Base-by-base conservation (phyloP, 2,113 vertebrate genomes). In the Scortum barcoo region DNA sequence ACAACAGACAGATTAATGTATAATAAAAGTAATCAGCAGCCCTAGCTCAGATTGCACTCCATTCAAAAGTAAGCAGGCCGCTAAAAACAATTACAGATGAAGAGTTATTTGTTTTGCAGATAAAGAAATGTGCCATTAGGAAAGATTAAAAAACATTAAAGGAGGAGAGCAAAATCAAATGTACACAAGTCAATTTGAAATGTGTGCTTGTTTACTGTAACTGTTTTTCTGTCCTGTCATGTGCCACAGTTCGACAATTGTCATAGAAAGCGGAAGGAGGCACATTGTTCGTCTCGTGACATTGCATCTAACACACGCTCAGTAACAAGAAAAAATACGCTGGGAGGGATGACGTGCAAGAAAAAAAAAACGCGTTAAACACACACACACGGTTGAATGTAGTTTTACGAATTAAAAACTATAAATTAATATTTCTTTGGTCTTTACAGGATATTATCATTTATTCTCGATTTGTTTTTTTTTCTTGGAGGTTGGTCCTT, bases 261-360 rank as follows among this genome's bases (percentile, higher is more conserved):
- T 48, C 30, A 24, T 50, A 42, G 48, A 82, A 50, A 72, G 67
- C 54, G 16, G 65, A 83, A 77, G 11, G 19, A 57, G 20, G 24
- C 44, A 33, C 33, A 14, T 50, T 66, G 72, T 86, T 86, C 16
- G 26, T 86, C 51, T 73, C 20, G 22, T 77, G 46, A 71, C 38
- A 30, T 30, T 72, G 16, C 48, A 72, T 73, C 56, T 80, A 68
- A 80, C 28, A 38, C 66, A 62, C 26, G 42, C 9, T 40, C 33
- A 36, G 30, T 10, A 58, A 16, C 26, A 46, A 75, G 30, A 54
- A 71, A 56, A 51, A 9, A 8, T 14, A 5, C 3, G 2, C 3
- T 40, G 28, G 22, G 48, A 58, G 33, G 38, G 60, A 51, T 66
- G 4, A 50, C 16, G 48, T 56, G 8, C 75, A 56, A 56, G 6